Evolutionary conservation across 2,888 invertebrate genomes (phyloP).

Genomic region (Drosophila kambysellisi): DNA sequence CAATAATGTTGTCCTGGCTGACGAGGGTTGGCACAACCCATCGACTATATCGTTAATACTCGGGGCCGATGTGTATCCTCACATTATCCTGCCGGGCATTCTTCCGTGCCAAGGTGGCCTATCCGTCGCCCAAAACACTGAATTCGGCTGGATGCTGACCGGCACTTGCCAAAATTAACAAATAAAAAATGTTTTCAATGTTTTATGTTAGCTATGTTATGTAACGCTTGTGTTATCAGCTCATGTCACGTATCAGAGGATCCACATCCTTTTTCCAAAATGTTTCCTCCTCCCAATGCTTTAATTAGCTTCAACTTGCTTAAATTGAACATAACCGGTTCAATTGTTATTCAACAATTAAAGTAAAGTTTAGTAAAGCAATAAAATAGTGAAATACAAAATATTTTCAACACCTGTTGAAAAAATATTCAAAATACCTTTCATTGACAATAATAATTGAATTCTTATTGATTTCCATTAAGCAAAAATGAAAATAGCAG

Average conservation of each 20-base stretch:
- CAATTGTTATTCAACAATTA: not conserved
- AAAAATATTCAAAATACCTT: not conserved
- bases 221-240: not conserved
- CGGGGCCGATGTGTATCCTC: not conserved
- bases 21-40: not conserved
- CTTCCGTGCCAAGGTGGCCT: no score
- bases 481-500: not conserved
- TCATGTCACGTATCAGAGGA: no score
- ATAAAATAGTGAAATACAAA: not conserved
- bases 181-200: no score
- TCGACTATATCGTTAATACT: not conserved
- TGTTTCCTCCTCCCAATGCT: not conserved
- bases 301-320: not conserved
- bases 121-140: no score
- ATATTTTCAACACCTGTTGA: no score
- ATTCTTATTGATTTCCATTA: not conserved
- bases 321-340: not conserved
- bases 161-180: no score
- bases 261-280: not conserved
- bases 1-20: not conserved
- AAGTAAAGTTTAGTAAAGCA: not conserved
- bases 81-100: not conserved
- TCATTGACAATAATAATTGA: not conserved
- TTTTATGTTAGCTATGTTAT: not conserved
- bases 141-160: no score